phyloP scores from a whole-genome alignment of 1,140 invertebrate species.

The Mamestra configurata region DNA sequence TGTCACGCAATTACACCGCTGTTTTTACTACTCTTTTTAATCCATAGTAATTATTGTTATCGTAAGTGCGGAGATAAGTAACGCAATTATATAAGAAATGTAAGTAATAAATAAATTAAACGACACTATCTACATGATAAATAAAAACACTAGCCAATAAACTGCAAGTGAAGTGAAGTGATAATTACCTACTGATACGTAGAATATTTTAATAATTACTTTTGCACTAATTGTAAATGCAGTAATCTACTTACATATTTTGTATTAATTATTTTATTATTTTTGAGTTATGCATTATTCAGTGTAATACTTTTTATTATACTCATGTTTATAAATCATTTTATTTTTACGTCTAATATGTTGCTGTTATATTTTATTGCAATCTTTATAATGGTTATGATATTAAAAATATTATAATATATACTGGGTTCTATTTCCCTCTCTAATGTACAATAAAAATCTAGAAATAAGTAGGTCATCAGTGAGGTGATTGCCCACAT shows the following conservation, averaged over 20 bases:
- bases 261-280: neutral
- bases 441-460: neutral
- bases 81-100: neutral
- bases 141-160: neutral
- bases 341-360: neutral
- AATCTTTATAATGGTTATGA: neutral
- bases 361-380: conserved; percentile 3
- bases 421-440: neutral
- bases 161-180: neutral
- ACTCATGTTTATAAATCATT: neutral
- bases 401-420: neutral
- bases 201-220: neutral
- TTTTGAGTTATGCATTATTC: neutral
- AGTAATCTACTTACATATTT: neutral
- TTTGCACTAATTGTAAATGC: neutral
- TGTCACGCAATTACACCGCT: no score
- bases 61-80: neutral
- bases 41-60: neutral
- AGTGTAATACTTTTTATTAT: neutral
- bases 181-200: neutral
- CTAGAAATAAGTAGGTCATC: no score
- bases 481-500: no score
- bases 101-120: neutral
- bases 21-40: neutral
- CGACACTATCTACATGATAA: neutral